Evolutionary conservation across 2,888 invertebrate genomes (phyloP).

Genomic region (Netelia virgata): DNA sequence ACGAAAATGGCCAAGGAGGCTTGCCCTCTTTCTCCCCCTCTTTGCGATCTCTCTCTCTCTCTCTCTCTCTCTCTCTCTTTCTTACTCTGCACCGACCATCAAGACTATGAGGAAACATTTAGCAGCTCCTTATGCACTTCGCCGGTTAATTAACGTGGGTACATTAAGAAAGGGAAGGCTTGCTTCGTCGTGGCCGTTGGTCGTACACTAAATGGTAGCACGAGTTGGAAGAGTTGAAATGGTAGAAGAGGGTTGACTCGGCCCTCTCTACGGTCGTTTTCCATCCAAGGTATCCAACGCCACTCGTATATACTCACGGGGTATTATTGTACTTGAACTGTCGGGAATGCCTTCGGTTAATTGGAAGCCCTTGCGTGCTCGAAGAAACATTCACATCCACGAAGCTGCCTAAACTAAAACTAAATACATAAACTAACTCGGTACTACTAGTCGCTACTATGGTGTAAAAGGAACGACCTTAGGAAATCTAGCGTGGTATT

Average conservation of each 20-base stretch:
- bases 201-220: constrained; percentile 33
- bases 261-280: constrained; percentile 39
- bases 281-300: constrained; percentile 32
- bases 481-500: constrained; percentile 3
- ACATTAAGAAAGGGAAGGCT: constrained; percentile 74
- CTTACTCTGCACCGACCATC: neutral
- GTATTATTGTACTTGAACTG: constrained; percentile 76
- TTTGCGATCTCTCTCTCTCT: neutral
- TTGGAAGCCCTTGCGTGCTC: constrained; percentile 77
- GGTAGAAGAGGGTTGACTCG: constrained; percentile 12
- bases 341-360: constrained; percentile 76
- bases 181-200: constrained; percentile 19
- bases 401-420: constrained; percentile 29
- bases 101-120: constrained; percentile 70
- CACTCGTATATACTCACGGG: constrained; percentile 28
- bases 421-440: constrained; percentile 43
- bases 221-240: constrained; percentile 39
- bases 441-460: constrained; percentile 9
- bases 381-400: constrained; percentile 51
- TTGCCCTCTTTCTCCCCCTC: neutral
- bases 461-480: constrained; percentile 17
- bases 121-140: constrained; percentile 71
- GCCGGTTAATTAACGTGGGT: constrained; percentile 77
- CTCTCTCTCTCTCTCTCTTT: neutral
- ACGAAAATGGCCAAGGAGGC: constrained; percentile 31